Evolutionary conservation across 2,797 vertebrate genomes (phyloP), one percentile per base, ranked within the genome.

Genomic region (Sylvilagus floridanus): DNA sequence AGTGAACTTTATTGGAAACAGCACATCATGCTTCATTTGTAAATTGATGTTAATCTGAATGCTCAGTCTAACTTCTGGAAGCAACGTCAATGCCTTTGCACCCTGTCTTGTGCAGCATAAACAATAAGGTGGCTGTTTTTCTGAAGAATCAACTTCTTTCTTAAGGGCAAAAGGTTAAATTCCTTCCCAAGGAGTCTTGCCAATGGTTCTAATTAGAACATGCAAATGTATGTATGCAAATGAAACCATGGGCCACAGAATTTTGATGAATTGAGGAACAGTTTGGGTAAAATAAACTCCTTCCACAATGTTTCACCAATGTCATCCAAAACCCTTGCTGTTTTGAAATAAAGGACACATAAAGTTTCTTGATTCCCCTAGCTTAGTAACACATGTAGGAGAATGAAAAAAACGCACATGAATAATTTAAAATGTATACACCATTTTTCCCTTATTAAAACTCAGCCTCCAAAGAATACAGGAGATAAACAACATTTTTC

Each of bases 181-280:
- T 94, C 26, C 16, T 95, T 89, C 54, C 30, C 32, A 32, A 7
- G 0, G 62, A 95, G 54, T 95, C 73, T 91, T 91, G 72, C 94
- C 57, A 85, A 28, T 63, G 37, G 60, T 92, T 94, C 89, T 94
- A 85, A 96, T 94, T 91, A 94, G 86, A 16, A 65, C 19, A 91
- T 76, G 66, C 73, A 97, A 91, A 95, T 94, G 92, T 78, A 90
- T 21, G 91, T 89, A 89, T 71, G 81, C 69, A 95, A 94, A 96
- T 72, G 19, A 95, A 91, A 37, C 30, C 65, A 28, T 21, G 22
- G 60, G 60, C 87, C 30, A 69, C 28, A 89, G 77, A 82, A 92
- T 93, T 96, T 90, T 93, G 63, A 90, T 35, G 57, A 60, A 68
- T 90, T 71, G 10, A 62, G 73, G 32, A 65, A 93, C 35, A 84